phyloP scores from a whole-genome alignment of 2,797 vertebrate species.

The Forpus xanthops region DNA sequence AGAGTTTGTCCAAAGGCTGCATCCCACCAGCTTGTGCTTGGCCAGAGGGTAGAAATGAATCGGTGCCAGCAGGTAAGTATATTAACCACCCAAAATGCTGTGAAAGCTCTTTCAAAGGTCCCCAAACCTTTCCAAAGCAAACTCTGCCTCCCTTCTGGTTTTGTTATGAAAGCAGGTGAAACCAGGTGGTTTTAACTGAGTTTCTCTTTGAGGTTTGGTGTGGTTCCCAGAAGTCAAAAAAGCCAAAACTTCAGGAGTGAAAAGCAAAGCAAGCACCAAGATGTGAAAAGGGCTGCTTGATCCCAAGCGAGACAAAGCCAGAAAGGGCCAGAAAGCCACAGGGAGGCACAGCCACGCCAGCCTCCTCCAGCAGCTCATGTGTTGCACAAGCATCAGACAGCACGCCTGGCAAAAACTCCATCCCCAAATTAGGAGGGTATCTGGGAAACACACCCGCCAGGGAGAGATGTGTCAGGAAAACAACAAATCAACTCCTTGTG shows the following conservation, averaged over 20 bases:
- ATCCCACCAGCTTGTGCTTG: not conserved
- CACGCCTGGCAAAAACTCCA: not conserved
- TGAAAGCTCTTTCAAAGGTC: not conserved
- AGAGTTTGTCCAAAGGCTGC: not conserved
- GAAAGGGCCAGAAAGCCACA: not conserved
- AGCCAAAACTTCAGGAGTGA: not conserved
- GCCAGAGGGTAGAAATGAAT: not conserved
- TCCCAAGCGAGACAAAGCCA: not conserved
- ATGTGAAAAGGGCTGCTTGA: not conserved
- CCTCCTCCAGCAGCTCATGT: not conserved
- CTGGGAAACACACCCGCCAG: not conserved
- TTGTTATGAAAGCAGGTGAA: slow-evolving; percentile 43
- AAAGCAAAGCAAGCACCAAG: not conserved
- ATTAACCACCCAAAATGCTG: not conserved
- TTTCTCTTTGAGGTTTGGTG: slow-evolving; percentile 27
- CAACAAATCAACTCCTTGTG: not conserved
- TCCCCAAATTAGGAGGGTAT: not conserved
- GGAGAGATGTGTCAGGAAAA: not conserved
- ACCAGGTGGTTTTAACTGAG: slow-evolving; percentile 28
- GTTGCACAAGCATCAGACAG: not conserved
- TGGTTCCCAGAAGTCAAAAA: slow-evolving; percentile 12
- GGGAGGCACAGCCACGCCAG: not conserved
- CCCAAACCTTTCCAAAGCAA: not conserved
- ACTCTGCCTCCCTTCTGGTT: not conserved
- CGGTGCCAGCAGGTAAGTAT: not conserved